These are phyloP conservation scores for Gastrophryne carolinensis DNA, from an alignment of 2,797 vertebrate species.

Conservation along the genomic window DNA sequence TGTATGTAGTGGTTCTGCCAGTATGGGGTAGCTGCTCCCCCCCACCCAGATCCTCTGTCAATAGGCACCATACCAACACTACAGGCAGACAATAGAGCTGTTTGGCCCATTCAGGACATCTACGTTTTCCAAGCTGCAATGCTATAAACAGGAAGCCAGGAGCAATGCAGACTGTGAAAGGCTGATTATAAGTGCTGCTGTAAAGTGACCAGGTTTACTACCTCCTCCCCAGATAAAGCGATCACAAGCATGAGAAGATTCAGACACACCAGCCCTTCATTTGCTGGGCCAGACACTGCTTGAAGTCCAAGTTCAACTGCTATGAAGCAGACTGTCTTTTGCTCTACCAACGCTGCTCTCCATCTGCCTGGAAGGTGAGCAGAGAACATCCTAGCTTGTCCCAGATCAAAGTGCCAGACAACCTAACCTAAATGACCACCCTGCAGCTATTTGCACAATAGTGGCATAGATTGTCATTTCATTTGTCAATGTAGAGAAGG, in stretches of 20 bases:
- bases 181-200: slow-evolving; percentile 12
- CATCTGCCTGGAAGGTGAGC: slow-evolving; percentile 27
- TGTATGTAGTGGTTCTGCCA: no score
- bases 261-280: slow-evolving; percentile 26
- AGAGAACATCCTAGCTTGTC: neutral
- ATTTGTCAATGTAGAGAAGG: no score
- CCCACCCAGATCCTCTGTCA: neutral
- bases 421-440: no score
- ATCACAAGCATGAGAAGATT: slow-evolving; percentile 2
- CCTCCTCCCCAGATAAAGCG: slow-evolving; percentile 16
- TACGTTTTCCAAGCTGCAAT: slow-evolving; percentile 3
- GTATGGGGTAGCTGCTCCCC: slow-evolving; percentile 1
- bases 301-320: slow-evolving; percentile 52
- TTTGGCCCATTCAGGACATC: slow-evolving; percentile 31
- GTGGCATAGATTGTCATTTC: no score
- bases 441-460: no score
- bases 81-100: slow-evolving; percentile 16
- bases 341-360: slow-evolving; percentile 14
- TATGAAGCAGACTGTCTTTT: slow-evolving; percentile 25
- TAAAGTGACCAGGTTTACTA: slow-evolving; percentile 42
- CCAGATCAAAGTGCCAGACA: no score
- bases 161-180: neutral
- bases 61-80: neutral
- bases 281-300: slow-evolving; percentile 32
- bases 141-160: slow-evolving; percentile 41